Base-by-base conservation (phyloP, 2,113 vertebrate species). In the Cyanoramphus novaezelandiae region DNA sequence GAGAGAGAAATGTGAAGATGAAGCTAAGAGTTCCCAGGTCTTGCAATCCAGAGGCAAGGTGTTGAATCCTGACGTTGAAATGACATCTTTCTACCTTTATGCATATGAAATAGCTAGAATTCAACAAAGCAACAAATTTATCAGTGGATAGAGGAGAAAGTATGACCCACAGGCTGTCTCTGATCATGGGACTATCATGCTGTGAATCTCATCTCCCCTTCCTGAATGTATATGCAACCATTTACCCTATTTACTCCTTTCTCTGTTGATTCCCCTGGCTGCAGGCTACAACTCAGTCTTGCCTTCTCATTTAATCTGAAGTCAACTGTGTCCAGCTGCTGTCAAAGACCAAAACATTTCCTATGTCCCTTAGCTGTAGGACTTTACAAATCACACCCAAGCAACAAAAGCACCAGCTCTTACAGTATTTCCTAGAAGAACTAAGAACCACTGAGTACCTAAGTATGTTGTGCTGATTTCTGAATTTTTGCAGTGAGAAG, bases 121-220 rank as follows among this genome's bases (percentile, higher is more conserved):
- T 65, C 35, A 39, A 28, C 0, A 21, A 43, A 72, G 13, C 25
- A 76, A 64, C 11, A 35, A 6, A 33, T 37, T 37, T 33, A 23
- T 69, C 11, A 12, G 2, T 4, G 7, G 11, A 78, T 19, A 10
- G 4, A 49, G 8, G 2, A 17, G 2, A 57, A 13, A 28, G 13
- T 52, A 7, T 67, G n/a, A n/a, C 16, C 27, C 27, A 9, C 6
- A 52, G 31, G 1, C 17, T 81, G 16, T 21, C 10, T 47, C 43
- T 74, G 44, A 13, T 13, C 2, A 6, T 6, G 12, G 75, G 16
- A 57, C 6, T 52, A 1, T 18, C 16, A 15, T 0, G 0, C 20
- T 28, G 18, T 13, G 15, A 21, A 43, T 20, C 7, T 28, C 7
- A 19, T 7, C 3, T 10, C 13, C 13, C 21, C 20, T 60, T 78